Percentiles rank a stretch among this genome's conserved stretches.
Conservation (phyloP, 2,888 invertebrate species). For the Norana najaformis region DNA sequence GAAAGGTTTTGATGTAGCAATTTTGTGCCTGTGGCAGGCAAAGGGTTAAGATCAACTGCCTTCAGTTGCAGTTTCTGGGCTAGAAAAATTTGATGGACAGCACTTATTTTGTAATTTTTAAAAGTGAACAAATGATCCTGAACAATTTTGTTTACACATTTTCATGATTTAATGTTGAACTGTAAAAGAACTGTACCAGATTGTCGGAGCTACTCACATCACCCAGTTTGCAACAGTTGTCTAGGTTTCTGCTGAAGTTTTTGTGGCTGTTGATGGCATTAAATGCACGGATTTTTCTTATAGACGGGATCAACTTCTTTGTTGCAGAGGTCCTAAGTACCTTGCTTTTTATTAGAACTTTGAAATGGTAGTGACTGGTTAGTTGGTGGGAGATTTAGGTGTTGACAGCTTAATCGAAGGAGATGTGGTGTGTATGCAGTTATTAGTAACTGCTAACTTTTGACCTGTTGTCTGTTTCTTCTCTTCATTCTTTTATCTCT, state of each 20-base stretch:
- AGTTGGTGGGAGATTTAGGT: neutral
- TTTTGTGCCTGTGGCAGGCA: too few species aligned
- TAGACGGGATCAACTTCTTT: neutral
- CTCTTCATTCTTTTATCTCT: neutral
- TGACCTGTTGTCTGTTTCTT: neutral
- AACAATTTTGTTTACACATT: neutral
- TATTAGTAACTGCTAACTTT: neutral
- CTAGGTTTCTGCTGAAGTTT: neutral
- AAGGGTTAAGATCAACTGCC: too few species aligned
- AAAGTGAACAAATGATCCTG: neutral
- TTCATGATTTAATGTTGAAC: neutral
- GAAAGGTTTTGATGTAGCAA: too few species aligned
- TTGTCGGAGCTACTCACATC: neutral
- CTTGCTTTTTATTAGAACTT: neutral
- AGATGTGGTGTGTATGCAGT: neutral
- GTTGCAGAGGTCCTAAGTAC: neutral
- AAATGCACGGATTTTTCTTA: neutral
- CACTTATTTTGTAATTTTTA: neutral
- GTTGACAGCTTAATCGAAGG: neutral
- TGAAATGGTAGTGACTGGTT: neutral
- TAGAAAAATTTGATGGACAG: neutral
- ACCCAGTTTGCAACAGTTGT: neutral
- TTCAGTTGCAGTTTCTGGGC: too few species aligned
- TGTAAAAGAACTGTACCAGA: too few species aligned
- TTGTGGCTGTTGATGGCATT: neutral